Evolutionary conservation across 2,113 vertebrate species (phyloP), one percentile per base, ranked within the genome.

Genomic region (Phalacrocorax pelagicus): DNA sequence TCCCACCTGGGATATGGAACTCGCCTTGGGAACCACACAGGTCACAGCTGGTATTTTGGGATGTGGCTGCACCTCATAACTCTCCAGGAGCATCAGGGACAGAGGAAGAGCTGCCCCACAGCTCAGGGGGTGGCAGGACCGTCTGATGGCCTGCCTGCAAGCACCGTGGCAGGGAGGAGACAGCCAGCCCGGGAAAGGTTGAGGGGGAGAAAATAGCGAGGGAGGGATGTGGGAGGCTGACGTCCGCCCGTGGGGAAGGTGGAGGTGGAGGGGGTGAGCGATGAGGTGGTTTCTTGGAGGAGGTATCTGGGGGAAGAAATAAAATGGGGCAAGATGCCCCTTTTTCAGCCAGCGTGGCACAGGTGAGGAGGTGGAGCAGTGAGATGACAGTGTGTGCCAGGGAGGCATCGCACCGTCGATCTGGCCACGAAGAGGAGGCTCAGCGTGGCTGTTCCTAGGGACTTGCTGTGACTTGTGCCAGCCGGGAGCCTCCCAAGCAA

Each of bases 391-490:
- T 8, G 44, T 2, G 38, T 23, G 86, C 59, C 83, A 10, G 38
- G 57, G 46, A 34, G 30, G 23, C 65, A 5, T 5, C 6, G 5
- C 57, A 5, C 8, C 3, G 0, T 5, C 3, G 19, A 10, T 10
- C 70, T 54, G 51, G 42, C n/a, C 24, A 0, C 4, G 29, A 36
- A 59, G n/a, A 40, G 71, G 46, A 27, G 36, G 11, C 61, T 52
- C 18, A 5, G 17, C 4, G 11, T 10, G 73, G 10, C 51, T 44
- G 17, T 12, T 88, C 58, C 62, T 10, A 12, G 71, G 62, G 29
- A 30, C 22, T 30, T 21, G 3, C 30, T 27, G 62, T 20, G 34
- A 22, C 67, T 54, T 3, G 1, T 46, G 38, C 63, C 63, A 47
- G 80, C 15, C 80, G 30, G 54, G 54, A 84, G 15, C 59, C 29